Base-by-base conservation (phyloP, 30 jellyfish, hydroid and myxozoan genomes). In the Aurelia sp. region DNA sequence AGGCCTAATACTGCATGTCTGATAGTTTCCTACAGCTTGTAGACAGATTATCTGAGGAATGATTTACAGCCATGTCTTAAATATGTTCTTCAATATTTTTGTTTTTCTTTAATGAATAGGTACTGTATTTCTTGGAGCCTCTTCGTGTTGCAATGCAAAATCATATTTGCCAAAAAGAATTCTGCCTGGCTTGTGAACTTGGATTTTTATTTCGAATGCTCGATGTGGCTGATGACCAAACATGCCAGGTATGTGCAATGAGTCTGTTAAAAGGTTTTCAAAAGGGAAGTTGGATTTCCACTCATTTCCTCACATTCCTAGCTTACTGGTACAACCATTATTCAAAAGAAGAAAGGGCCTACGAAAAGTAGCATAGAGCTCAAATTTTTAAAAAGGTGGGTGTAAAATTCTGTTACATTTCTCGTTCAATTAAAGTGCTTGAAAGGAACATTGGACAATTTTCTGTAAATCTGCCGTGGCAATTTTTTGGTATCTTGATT, bases 131-230 rank as follows among this genome's bases (percentile, higher is more conserved):
- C 55, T 74, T 95, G 65, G 97, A 95, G 80, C 97, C 96, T 15
- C 40, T 95, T 38, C 94, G 99, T 10, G 85, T 74, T 15, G 55
- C 80, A n/a, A 64, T 95, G 92, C 96, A 80, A 63, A 95, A 95
- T 57, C 99, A 95, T 48, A 51, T 76, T 18, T 95, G 99, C 68
- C 92, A 95, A 35, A 74, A 88, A 60, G 99, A 95, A 74, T 89
- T 85, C 77, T 95, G 99, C 82, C 67, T 95, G 74, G 97, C 99
- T 17, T 95, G 99, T 61, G 99, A 95, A 81, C 88, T 95, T 27
- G 97, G 98, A 18, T 95, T 84, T 78, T 82, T 95, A 63, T 95
- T 95, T 67, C 88, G 89, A 40, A 95, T 95, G 99, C 87, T 95
- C 17, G 99, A 95, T 58, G 79, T 61, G 31, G 88, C 99, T 13